Conservation (phyloP, 2,113 vertebrate species). For the Struthidea cinerea region DNA sequence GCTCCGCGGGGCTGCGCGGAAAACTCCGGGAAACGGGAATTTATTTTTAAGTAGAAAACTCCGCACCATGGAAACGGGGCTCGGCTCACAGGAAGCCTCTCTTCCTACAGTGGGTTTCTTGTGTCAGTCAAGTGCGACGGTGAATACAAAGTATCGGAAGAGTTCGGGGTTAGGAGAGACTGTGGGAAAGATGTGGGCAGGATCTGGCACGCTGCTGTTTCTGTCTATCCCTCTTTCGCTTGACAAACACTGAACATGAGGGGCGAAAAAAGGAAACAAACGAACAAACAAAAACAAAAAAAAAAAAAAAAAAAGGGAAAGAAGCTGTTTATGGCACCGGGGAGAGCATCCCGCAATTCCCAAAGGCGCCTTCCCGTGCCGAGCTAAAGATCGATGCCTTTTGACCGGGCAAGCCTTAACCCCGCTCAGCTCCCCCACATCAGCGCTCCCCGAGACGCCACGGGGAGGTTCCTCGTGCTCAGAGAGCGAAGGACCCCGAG, state of each 20-base stretch:
- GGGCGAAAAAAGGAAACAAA: fast-evolving
- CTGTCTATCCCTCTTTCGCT: not conserved
- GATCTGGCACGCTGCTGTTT: not conserved
- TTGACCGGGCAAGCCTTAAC: not conserved
- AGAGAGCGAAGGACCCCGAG: not conserved
- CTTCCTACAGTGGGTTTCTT: slow-evolving; percentile 59
- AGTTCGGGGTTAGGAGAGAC: slow-evolving; percentile 26
- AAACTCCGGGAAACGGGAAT: not conserved
- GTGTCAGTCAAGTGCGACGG: slow-evolving; percentile 54
- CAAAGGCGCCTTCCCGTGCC: not conserved
- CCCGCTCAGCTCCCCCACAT: not conserved
- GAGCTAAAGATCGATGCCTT: not conserved
- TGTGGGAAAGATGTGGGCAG: not conserved
- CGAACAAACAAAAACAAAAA: no score
- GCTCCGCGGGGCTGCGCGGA: not conserved
- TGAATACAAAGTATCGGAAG: slow-evolving; percentile 58
- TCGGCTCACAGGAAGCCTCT: slow-evolving; percentile 25
- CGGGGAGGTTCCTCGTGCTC: not conserved
- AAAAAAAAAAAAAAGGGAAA: no score
- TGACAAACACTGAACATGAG: not conserved
- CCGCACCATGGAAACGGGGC: slow-evolving; percentile 64
- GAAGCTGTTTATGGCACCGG: not conserved
- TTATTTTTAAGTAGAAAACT: slow-evolving; percentile 27
- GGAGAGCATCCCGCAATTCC: not conserved
- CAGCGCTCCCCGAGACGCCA: not conserved